Evolutionary conservation across 2,888 invertebrate genomes (phyloP).

Genomic region (Pterostichus madidus): DNA sequence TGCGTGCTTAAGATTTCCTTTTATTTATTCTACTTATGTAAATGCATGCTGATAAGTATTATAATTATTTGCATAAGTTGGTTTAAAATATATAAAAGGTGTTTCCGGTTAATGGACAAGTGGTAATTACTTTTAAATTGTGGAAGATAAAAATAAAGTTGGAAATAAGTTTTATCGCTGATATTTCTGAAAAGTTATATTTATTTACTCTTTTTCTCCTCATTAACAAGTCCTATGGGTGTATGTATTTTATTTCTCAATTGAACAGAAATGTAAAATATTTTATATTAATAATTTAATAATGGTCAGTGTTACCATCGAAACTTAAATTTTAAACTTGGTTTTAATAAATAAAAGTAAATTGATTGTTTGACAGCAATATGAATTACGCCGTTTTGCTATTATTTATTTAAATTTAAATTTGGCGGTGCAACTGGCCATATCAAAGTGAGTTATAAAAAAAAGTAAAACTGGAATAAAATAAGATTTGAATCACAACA

Average conservation of each 20-base stretch:
- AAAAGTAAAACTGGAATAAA: too few relatives aligned
- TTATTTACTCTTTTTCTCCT: background rate
- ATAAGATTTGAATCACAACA: too few relatives aligned
- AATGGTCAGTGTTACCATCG: too few relatives aligned
- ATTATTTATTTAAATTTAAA: too few relatives aligned
- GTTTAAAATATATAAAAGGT: slow-evolving; percentile 39
- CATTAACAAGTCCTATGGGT: background rate
- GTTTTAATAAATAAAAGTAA: too few relatives aligned
- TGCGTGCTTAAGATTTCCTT: slow-evolving; percentile 3
- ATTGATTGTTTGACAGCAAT: too few relatives aligned
- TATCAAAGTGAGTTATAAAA: too few relatives aligned
- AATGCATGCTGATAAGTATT: slow-evolving; percentile 38
- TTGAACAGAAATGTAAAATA: background rate
- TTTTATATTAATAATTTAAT: too few relatives aligned
- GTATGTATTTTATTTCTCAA: background rate
- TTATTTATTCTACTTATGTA: slow-evolving; percentile 21
- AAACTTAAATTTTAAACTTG: too few relatives aligned
- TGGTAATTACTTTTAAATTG: slow-evolving; percentile 40
- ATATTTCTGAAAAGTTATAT: slow-evolving; percentile 5
- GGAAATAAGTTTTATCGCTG: slow-evolving; percentile 32
- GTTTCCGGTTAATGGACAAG: slow-evolving; percentile 29
- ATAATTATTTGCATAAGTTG: slow-evolving; percentile 23
- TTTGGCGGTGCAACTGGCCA: too few relatives aligned
- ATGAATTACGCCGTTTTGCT: too few relatives aligned
- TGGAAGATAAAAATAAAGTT: slow-evolving; percentile 26